Base-by-base conservation (phyloP, 1,140 invertebrate species). In the Neodiprion fabricii region DNA sequence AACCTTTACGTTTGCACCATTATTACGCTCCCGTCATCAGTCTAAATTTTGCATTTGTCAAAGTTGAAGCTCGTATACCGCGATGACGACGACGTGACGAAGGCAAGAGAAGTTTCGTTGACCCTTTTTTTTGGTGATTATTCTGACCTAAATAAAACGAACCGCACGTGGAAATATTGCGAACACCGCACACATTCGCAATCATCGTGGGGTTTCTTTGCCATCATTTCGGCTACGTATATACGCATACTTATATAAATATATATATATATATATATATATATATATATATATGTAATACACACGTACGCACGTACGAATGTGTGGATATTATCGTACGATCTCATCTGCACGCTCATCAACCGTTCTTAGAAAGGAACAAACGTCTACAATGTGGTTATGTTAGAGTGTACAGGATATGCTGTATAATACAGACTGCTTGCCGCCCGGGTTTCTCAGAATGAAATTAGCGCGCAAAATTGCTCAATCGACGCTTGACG, bases 401-500 rank as follows among this genome's bases (percentile, higher is more conserved):
- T 1, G 11, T 61, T 61, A 11, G 8, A 1, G 28, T 40, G 28
- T 40, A 40, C 28, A 5, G 28, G 2, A 5, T 40, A 40, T 40
- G 28, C 28, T 40, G 28, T 40, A 40, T 40, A 40, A 11, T 61
- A 61, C 53, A 61, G 53, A 61, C 53, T 61, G 53, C 53, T 61
- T 61, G 53, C 53, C 53, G 53, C 53, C 53, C 53, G 53, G 53
- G n/a, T 61, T 61, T 61, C 53, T 61, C 53, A n/a, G 53, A 12
- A 61, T 61, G 53, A 61, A 61, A 61, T 61, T 61, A 61, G 53
- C 53, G 53, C 53, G 7, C 11, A n/a, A 61, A 12, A n/a, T 61
- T 61, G 53, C 53, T 61, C 53, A 61, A 61, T 61, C 53, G n/a
- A 61, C n/a, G 53, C 11, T 61, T 12, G 53, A 61, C n/a, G 53